A percentile compares a stretch with the other conserved stretches of the same genome.
Evolutionary conservation across 2,113 vertebrate genomes (phyloP).

Genomic region (Acanthisitta chloris): DNA sequence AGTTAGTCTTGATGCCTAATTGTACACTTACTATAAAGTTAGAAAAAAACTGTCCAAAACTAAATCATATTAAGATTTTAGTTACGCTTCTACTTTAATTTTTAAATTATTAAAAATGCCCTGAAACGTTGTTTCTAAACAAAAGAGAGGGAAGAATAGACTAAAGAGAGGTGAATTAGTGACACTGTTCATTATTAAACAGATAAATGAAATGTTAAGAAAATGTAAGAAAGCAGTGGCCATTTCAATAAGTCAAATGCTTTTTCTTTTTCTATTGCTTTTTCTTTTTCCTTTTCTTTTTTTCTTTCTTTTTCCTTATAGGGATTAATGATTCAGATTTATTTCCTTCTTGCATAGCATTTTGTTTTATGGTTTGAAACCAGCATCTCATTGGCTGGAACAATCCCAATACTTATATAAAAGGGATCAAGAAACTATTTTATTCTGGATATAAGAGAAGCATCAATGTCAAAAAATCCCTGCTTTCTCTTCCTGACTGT

Average conservation of each 20-base stretch:
- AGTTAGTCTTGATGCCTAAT: neutral
- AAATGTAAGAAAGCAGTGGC: neutral
- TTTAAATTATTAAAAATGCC: neutral
- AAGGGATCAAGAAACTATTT: neutral
- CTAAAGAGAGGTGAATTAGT: neutral
- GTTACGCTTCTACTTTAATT: neutral
- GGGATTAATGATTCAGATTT: neutral
- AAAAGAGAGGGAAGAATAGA: neutral
- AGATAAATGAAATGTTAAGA: neutral
- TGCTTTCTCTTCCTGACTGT: neutral
- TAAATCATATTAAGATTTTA: neutral
- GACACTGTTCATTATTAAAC: neutral
- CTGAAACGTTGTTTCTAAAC: neutral
- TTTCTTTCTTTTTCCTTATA: no score
- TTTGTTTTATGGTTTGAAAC: neutral
- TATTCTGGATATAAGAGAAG: neutral
- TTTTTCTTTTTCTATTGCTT: accelerated
- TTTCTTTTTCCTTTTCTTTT: accelerated
- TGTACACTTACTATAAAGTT: neutral
- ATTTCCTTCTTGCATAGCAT: neutral
- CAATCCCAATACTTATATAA: neutral
- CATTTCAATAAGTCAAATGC: neutral
- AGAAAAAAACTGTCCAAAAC: neutral
- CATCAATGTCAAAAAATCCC: neutral
- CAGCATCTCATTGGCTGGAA: neutral